Evolutionary conservation across 2,113 vertebrate genomes (phyloP).

Genomic region (Charadrius vociferus): DNA sequence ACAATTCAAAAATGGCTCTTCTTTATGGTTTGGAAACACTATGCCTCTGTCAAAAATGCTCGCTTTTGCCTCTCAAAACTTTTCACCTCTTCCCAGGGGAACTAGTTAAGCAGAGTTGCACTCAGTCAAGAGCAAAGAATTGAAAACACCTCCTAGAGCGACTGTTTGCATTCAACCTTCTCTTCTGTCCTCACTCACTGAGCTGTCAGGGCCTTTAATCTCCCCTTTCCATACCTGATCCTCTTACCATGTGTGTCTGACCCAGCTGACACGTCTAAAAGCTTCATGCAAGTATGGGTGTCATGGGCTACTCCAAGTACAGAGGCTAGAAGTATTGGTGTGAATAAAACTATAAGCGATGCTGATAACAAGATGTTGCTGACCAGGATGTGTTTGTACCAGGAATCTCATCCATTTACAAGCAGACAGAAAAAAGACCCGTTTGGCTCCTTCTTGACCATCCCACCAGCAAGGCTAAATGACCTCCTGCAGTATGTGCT

Average conservation of each 20-base stretch:
- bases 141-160: neutral
- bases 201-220: neutral
- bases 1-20: neutral
- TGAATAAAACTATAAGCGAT: neutral
- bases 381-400: neutral
- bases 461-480: neutral
- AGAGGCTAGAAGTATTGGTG: neutral
- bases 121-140: neutral
- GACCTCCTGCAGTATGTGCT: neutral
- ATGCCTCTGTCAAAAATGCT: neutral
- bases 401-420: neutral
- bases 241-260: neutral
- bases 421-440: neutral
- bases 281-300: neutral
- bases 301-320: neutral
- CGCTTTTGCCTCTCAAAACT: neutral
- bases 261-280: neutral
- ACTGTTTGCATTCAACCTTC: neutral
- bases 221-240: neutral
- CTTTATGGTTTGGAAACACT: neutral
- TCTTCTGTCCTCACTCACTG: neutral
- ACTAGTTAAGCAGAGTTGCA: neutral
- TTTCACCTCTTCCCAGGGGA: neutral
- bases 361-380: neutral
- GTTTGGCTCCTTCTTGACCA: neutral